Evolutionary conservation across 2,797 vertebrate genomes (phyloP).

Genomic region (Bufotes viridis): DNA sequence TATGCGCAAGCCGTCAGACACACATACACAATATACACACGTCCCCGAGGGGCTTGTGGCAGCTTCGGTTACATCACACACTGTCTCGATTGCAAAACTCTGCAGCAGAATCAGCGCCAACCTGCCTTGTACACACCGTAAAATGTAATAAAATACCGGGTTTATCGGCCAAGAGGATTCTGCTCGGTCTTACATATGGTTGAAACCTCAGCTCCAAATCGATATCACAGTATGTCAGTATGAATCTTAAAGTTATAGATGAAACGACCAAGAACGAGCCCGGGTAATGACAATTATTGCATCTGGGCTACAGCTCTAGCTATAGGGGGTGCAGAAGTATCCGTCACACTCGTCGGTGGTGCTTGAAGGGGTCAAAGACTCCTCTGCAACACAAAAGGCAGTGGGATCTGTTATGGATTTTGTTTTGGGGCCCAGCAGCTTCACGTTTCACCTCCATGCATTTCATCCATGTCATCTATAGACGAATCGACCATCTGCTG

Average conservation of each 20-base stretch:
- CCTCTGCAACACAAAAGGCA: background rate
- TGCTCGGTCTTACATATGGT: background rate
- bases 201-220: background rate
- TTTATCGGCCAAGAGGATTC: background rate
- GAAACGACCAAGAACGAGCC: background rate
- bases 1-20: conserved; percentile 34
- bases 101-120: background rate
- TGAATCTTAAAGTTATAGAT: background rate
- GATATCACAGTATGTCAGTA: background rate
- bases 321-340: background rate
- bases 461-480: too few relatives aligned
- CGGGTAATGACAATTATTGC: background rate
- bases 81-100: conserved; percentile 30
- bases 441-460: too few relatives aligned
- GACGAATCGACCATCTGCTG: too few relatives aligned
- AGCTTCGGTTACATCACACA: conserved; percentile 38
- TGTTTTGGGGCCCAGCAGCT: too few relatives aligned
- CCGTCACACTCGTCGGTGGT: too few relatives aligned
- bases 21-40: conserved; percentile 27
- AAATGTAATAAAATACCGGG: background rate
- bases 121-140: background rate
- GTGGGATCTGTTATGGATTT: background rate
- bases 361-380: too few relatives aligned
- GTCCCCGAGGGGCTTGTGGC: conserved; percentile 17
- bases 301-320: background rate